Conservation (phyloP, 2,888 invertebrate genomes). For the Epistrophe eligans region DNA sequence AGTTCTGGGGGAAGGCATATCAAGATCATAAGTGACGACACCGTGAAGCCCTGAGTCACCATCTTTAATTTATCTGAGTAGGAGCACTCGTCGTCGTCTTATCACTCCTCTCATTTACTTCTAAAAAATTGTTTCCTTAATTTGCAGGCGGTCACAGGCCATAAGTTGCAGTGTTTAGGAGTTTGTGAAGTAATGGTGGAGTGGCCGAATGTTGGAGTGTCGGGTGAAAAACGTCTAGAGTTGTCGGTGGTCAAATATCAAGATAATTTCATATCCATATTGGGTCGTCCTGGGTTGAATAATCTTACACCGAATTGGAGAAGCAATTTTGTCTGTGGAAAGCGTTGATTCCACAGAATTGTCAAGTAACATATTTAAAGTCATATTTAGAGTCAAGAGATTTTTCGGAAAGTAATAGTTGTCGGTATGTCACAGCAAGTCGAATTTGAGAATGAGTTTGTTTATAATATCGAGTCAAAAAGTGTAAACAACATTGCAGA, state of each 20-base stretch:
- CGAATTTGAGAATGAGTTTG: not conserved
- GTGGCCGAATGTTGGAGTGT: slow-evolving; percentile 34
- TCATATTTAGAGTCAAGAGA: not conserved
- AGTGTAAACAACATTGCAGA: not conserved
- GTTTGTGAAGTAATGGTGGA: not conserved
- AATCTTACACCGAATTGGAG: not conserved
- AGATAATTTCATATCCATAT: slow-evolving; percentile 18
- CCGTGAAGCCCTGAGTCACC: not conserved
- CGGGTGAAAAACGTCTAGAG: not conserved
- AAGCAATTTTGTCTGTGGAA: not conserved
- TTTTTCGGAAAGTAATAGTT: not conserved
- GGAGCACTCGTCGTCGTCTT: slow-evolving; percentile 1
- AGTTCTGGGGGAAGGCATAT: slow-evolving; percentile 1
- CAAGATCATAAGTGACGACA: not conserved
- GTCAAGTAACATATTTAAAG: not conserved
- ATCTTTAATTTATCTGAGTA: slow-evolving; percentile 1
- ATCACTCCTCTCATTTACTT: not conserved
- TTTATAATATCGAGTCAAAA: not conserved
- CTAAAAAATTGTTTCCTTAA: slow-evolving; percentile 19
- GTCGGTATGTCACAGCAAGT: not conserved
- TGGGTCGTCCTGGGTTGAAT: slow-evolving; percentile 24
- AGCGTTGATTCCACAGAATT: not conserved
- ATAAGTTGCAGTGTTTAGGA: slow-evolving; percentile 13
- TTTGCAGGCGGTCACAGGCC: slow-evolving; percentile 34
- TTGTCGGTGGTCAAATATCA: slow-evolving; percentile 9